Conservation (phyloP, 2,113 vertebrate species). For the Nipponia nippon region DNA sequence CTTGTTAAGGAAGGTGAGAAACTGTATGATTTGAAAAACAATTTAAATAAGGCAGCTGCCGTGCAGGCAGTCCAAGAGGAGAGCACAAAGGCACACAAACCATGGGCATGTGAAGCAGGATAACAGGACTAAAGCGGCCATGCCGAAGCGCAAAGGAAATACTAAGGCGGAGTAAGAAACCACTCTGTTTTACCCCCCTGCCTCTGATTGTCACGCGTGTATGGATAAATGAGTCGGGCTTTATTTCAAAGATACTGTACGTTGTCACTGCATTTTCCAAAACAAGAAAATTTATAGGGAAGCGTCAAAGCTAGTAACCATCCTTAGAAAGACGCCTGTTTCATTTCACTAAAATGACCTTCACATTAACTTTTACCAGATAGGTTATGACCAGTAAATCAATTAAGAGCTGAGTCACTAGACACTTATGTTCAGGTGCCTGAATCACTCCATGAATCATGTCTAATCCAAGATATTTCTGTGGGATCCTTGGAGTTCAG, state of each 20-base stretch:
- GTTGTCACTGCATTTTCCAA: not conserved
- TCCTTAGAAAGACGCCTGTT: not conserved
- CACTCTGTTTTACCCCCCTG: not conserved
- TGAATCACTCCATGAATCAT: conserved; percentile 26
- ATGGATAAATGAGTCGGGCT: not conserved
- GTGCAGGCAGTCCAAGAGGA: not conserved
- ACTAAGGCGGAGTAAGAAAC: not conserved
- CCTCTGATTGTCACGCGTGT: not conserved
- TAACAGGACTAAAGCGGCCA: not conserved
- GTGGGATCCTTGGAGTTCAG: not conserved
- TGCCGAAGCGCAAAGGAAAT: not conserved
- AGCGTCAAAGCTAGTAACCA: not conserved
- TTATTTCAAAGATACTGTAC: not conserved
- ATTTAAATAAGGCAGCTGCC: not conserved
- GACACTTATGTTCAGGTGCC: not conserved
- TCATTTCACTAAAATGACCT: not conserved
- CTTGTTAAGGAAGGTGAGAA: not conserved
- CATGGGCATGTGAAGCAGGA: not conserved
- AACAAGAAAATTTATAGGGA: not conserved
- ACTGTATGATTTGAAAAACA: not conserved
- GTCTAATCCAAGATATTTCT: not conserved
- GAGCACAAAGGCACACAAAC: not conserved
- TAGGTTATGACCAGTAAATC: not conserved
- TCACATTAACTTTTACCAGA: not conserved
- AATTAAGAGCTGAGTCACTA: not conserved